phyloP scores from a whole-genome alignment of 2,888 invertebrate genomes.

The Drosophila algonquin region DNA sequence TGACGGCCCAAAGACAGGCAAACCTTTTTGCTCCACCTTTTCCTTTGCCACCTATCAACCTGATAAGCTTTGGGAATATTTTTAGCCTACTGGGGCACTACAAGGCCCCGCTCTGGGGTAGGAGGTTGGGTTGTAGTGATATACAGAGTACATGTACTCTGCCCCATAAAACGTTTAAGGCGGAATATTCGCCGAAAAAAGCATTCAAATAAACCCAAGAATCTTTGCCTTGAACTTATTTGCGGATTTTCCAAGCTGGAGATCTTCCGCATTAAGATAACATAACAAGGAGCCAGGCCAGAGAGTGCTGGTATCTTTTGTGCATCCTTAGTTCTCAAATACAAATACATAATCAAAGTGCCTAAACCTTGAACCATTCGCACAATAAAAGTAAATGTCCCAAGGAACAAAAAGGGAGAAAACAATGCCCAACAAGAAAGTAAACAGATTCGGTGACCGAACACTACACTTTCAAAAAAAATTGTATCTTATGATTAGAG shows the following conservation, averaged over 20 bases:
- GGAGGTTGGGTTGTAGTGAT: no score
- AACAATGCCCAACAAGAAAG: slow-evolving; percentile 2
- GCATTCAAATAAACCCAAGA: slow-evolving; percentile 35
- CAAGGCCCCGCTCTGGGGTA: background rate
- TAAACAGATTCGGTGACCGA: no score
- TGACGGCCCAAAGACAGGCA: background rate
- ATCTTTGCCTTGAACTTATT: slow-evolving; percentile 31
- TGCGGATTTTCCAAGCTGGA: slow-evolving; percentile 48
- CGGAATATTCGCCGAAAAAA: background rate
- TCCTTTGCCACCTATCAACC: slow-evolving; percentile 42
- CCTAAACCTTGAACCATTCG: slow-evolving; percentile 56
- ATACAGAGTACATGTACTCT: background rate
- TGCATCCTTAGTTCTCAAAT: slow-evolving; percentile 36
- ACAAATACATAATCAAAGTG: slow-evolving; percentile 55
- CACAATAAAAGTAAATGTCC: slow-evolving; percentile 67
- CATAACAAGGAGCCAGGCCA: slow-evolving; percentile 40
- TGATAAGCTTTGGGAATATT: slow-evolving; percentile 30
- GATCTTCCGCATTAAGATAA: slow-evolving; percentile 51
- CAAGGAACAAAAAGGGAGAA: slow-evolving; percentile 4
- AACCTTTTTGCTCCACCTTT: slow-evolving; percentile 5
- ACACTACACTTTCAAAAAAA: no score
- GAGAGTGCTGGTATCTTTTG: slow-evolving; percentile 15
- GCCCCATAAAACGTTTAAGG: slow-evolving; percentile 42
- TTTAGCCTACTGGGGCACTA: background rate
- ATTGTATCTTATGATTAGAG: no score